Base-by-base conservation (phyloP, 2,797 vertebrate genomes). In the Phrynocephalus forsythii region DNA sequence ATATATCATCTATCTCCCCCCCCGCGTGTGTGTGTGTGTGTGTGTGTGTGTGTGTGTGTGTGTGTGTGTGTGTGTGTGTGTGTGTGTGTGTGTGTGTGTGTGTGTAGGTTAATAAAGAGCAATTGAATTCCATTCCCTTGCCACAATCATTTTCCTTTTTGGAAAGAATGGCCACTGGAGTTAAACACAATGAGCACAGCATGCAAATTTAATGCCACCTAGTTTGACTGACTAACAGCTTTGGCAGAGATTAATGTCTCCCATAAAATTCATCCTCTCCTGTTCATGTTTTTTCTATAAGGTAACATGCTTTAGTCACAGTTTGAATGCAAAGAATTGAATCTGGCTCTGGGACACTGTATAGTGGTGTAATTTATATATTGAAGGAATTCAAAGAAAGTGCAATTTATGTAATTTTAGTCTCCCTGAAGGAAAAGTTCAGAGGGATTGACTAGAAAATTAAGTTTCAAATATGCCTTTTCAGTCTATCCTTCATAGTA, bases 391-490 rank as follows among this genome's bases (percentile, higher is more conserved):
- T 92, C 88, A 86, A 92, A 92, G 73, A 85, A 94, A 90, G 56
- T 85, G 79, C 84, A 86, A 89, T 91, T 91, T 89, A 71, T 88
- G 88, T 91, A 87, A 92, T 71, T 91, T 88, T 94, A 50, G 56
- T 71, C 85, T 93, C 89, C 93, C 94, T 87, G 90, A 89, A 87
- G 68, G 81, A 72, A 89, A 92, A 91, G 15, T 67, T 83, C 87
- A 90, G 82, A 76, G 93, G 81, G 92, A 91, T 92, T 82, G 85
- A 93, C 90, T 91, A 92, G 90, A 83, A 88, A 88, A 92, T 88
- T 71, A 86, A 90, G 85, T 30, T 87, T 95, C 83, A 87, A 73
- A 78, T 18, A 91, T 52, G 60, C 88, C 38, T 94, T 91, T 83
- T 92, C 11, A 78, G 83, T 82, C 85, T 92, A 92, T 91, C 84